Evolutionary conservation across 2,888 invertebrate genomes (phyloP).

Genomic region (Abscondita cerata): DNA sequence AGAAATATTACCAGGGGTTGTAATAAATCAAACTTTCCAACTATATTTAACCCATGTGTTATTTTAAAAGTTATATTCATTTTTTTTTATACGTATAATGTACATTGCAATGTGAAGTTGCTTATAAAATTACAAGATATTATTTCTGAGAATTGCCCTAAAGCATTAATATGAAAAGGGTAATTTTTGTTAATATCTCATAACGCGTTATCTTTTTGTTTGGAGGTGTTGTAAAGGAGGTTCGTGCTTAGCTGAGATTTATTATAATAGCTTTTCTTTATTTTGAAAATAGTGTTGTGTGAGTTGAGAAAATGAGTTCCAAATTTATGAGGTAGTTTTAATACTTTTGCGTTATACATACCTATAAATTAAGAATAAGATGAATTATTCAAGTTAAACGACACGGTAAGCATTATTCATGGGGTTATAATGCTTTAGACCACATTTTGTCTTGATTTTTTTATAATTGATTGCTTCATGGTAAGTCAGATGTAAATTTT

Average conservation of each 20-base stretch:
- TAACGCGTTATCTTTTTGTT: no score
- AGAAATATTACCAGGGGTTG: constrained; percentile 26
- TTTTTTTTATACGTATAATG: no score
- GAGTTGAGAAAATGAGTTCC: constrained; percentile 14
- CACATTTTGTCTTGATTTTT: no score
- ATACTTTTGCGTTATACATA: constrained; percentile 20
- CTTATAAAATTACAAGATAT: no score
- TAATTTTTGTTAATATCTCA: no score
- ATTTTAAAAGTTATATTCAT: constrained; percentile 33
- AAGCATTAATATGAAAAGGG: no score
- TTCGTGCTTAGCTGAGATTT: constrained; percentile 14
- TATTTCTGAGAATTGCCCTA: no score
- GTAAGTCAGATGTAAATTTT: no score
- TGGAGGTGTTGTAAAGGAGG: constrained; percentile 10
- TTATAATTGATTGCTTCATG: no score
- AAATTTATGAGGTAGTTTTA: constrained; percentile 22
- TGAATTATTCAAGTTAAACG: constrained; percentile 4
- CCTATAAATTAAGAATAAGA: constrained; percentile 8
- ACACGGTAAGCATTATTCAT: no score
- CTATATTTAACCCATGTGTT: constrained; percentile 33
- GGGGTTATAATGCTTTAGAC: no score
- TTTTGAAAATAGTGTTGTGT: constrained; percentile 15
- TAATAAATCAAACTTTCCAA: constrained; percentile 32
- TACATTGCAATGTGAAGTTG: no score
- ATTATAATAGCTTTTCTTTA: constrained; percentile 11